Conservation (phyloP, 92 coral and sea anemone genomes). For the Porites rus region DNA sequence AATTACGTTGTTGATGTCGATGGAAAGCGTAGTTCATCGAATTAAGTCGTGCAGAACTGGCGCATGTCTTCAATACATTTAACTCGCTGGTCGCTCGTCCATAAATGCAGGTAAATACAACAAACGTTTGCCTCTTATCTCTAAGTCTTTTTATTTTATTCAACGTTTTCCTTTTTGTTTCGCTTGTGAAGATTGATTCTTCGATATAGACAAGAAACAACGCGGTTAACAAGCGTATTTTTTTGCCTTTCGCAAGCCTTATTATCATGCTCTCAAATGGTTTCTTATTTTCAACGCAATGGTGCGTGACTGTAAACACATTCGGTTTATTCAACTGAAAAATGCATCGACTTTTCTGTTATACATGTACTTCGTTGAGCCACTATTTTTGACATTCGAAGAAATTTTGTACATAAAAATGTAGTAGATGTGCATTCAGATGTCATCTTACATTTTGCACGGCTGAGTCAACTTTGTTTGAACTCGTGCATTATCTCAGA, state of each 20-base stretch:
- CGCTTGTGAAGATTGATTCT: not conserved
- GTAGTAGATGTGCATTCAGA: no score
- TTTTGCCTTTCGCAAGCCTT: not conserved
- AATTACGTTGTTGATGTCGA: constrained; percentile 36
- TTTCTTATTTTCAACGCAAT: not conserved
- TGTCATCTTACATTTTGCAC: no score
- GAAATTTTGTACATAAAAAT: no score
- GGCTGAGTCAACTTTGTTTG: no score
- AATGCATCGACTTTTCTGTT: no score
- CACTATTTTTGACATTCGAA: no score
- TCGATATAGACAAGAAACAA: not conserved
- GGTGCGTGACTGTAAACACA: no score
- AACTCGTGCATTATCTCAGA: no score
- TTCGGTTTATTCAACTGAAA: no score
- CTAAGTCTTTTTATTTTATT: not conserved
- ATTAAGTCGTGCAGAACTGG: not conserved
- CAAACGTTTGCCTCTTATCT: not conserved
- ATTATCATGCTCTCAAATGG: not conserved
- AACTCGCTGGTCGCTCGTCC: constrained; percentile 23
- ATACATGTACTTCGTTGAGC: no score
- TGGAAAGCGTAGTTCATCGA: constrained; percentile 30
- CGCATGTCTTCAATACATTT: not conserved
- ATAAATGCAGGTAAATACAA: not conserved
- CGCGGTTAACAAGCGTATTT: not conserved
- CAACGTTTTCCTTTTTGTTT: not conserved